phyloP scores from a whole-genome alignment of 2,113 vertebrate genomes.

The Bufo bufo region DNA sequence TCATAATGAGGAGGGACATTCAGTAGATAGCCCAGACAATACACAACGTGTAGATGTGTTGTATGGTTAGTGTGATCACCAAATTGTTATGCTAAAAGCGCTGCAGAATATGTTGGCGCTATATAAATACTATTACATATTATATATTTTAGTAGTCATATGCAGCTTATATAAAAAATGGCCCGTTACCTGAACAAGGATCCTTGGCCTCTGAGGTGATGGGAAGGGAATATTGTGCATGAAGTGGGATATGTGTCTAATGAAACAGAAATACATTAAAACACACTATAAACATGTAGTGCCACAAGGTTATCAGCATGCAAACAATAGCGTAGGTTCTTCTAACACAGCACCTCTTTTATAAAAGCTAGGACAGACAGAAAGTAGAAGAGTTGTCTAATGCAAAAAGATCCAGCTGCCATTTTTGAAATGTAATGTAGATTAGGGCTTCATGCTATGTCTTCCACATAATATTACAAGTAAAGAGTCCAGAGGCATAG shows the following conservation, averaged over 20 bases:
- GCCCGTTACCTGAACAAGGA: slow-evolving; percentile 89
- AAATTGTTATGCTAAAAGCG: too few species aligned
- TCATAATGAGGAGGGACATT: background rate
- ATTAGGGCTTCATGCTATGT: too few species aligned
- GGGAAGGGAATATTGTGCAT: slow-evolving; percentile 98
- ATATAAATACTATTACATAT: background rate
- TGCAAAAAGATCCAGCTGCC: background rate
- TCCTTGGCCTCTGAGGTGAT: slow-evolving; percentile 95
- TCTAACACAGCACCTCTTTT: too few species aligned
- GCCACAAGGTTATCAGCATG: background rate
- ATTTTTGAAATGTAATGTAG: too few species aligned
- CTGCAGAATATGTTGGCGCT: background rate
- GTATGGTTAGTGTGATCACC: too few species aligned
- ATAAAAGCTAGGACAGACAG: background rate
- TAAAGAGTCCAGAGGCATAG: too few species aligned
- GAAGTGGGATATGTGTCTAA: slow-evolving; percentile 95
- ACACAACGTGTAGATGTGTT: background rate
- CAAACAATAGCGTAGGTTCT: background rate
- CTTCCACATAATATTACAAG: too few species aligned
- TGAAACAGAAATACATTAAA: slow-evolving; percentile 56
- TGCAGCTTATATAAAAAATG: background rate
- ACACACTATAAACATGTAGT: background rate
- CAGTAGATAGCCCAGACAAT: background rate
- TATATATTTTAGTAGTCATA: background rate
- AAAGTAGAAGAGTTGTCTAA: background rate